These are phyloP conservation scores for Melipona bicolor DNA, from an alignment of 2,888 invertebrate species.

Conservation along the genomic window DNA sequence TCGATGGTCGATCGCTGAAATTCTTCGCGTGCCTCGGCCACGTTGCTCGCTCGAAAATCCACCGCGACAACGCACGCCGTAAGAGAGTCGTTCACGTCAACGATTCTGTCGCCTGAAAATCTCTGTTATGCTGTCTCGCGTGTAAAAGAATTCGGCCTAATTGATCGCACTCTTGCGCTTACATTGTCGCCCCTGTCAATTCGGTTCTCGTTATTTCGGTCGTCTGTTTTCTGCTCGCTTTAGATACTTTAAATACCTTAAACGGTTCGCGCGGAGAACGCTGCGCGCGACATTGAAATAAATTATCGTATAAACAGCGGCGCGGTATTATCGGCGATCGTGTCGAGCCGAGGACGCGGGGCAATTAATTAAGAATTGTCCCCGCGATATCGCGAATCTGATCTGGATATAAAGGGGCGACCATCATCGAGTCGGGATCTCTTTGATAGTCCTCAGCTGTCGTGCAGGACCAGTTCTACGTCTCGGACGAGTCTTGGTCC, in stretches of 20 bases:
- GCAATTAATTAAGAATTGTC: conserved; percentile 81
- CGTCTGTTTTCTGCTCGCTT: no score
- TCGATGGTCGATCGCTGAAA: conserved; percentile 43
- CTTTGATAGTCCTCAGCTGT: conserved; percentile 81
- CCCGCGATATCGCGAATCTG: conserved; percentile 73
- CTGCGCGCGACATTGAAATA: not conserved
- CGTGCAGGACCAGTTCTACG: conserved; percentile 75
- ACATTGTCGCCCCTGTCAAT: no score
- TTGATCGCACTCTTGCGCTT: not conserved
- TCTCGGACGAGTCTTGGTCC: conserved; percentile 50
- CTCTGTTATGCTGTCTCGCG: conserved; percentile 26
- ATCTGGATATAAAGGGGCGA: conserved; percentile 66
- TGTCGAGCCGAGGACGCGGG: conserved; percentile 37
- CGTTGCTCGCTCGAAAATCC: conserved; percentile 41
- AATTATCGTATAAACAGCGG: not conserved
- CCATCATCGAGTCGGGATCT: conserved; percentile 73
- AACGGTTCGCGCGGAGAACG: not conserved
- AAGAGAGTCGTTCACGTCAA: conserved; percentile 35
- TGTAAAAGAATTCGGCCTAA: conserved; percentile 22
- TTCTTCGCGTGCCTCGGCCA: conserved; percentile 41
- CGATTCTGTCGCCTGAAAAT: conserved; percentile 41
- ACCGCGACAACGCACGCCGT: conserved; percentile 20
- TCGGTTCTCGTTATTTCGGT: no score
- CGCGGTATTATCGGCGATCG: conserved; percentile 1
- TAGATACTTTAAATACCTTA: no score